Evolutionary conservation across 2,888 invertebrate species (phyloP), one percentile per base, ranked within the genome.

Genomic region (Augochlorella aurata): DNA sequence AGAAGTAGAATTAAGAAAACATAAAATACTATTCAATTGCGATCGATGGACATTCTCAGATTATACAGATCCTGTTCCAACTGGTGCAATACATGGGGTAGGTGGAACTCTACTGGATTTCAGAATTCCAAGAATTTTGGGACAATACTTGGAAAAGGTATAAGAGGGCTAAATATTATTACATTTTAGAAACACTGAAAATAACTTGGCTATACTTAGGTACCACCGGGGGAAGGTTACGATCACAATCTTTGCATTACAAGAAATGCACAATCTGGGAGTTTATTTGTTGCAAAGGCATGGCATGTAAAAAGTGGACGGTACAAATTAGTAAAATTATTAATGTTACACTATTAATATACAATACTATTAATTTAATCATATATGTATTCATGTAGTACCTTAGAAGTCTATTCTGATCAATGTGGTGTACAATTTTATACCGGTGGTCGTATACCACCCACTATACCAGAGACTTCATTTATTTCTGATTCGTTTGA

Each of bases 381-480:
- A 61, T 61, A 74, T 68, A 74, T 24, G 10, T 65, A 61, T 79
- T 50, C 24, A 16, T 38, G 18, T 66, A 92, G 98, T 76, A 95
- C 95, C 77, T 91, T 98, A 70, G 97, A 98, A 93, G 95, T 98
- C 1, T 96, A 96, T 90, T 97, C 97, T 84, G 96, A 98, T 91
- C 97, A 98, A 92, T 98, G 98, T 0, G 98, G 98, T 2, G 95
- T 98, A 81, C 98, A 98, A 92, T 96, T 99, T 90, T 98, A 98
- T 92, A 98, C 98, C 0, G 94, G 90, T 10, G 89, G 91, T 1
- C 88, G 87, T 66, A 77, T 92, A 52, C 87, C 88, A 50, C 86
- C 89, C 7, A 47, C 61, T 8, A 29, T 50, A 49, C 45, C 80
- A 69, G 68, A 77, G 75, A 52, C 63, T 45, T 52, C 61, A 29